Conservation (phyloP, 30 jellyfish, hydroid and myxozoan species). For the Rhopilema esculentum region DNA sequence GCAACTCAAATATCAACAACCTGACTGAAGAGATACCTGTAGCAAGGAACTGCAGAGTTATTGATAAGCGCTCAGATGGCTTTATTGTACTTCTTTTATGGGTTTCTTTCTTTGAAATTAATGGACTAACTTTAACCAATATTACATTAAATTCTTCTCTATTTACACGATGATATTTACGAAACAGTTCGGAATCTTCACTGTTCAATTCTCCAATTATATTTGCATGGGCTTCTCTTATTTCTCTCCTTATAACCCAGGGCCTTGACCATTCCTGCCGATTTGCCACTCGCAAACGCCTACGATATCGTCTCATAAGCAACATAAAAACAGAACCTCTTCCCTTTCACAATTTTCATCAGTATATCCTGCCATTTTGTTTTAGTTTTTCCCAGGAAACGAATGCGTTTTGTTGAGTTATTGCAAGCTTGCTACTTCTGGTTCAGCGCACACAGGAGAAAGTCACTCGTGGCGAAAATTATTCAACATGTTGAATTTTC, state of each 20-base stretch:
- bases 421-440: constrained; percentile 12
- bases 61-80: constrained; percentile 41
- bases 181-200: constrained; percentile 34
- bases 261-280: neutral
- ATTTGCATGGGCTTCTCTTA: constrained; percentile 2
- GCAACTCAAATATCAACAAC: neutral
- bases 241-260: constrained; percentile 1
- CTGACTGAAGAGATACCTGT: constrained; percentile 16
- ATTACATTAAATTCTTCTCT: constrained; percentile 15
- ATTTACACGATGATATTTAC: constrained; percentile 26
- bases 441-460: constrained; percentile 29
- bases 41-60: constrained; percentile 39
- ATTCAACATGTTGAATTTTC: constrained; percentile 17
- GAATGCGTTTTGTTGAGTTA: constrained; percentile 11
- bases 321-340: constrained; percentile 1
- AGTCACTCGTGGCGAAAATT: constrained; percentile 21
- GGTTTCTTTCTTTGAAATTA: constrained; percentile 36
- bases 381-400: neutral
- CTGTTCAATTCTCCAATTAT: constrained; percentile 12
- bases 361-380: neutral
- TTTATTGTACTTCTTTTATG: constrained; percentile 16
- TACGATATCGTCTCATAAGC: neutral
- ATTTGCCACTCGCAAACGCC: neutral
- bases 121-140: constrained; percentile 18
- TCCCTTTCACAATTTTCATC: constrained; percentile 10